Conservation (phyloP, 2,113 vertebrate genomes). For the Acinonyx jubatus region DNA sequence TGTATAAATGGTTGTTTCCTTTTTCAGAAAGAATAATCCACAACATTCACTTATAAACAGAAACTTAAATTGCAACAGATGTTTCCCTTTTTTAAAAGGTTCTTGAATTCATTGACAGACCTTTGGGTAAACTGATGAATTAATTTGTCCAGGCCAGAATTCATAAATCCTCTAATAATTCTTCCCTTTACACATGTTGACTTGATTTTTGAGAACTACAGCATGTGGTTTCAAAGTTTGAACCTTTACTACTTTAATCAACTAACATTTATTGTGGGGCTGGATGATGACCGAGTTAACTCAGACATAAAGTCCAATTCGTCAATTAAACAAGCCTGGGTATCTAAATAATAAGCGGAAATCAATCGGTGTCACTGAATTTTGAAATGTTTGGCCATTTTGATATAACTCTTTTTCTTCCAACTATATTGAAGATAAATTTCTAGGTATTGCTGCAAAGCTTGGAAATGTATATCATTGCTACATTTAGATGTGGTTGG, state of each 20-base stretch:
- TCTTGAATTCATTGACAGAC: slow-evolving; percentile 87
- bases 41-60: slow-evolving; percentile 82
- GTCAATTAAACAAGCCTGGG: slow-evolving; percentile 78
- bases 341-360: slow-evolving; percentile 76
- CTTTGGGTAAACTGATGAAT: slow-evolving; percentile 87
- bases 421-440: slow-evolving; percentile 43
- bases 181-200: slow-evolving; percentile 87
- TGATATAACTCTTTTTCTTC: slow-evolving; percentile 59
- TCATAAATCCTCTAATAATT: slow-evolving; percentile 89
- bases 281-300: slow-evolving; percentile 82
- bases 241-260: slow-evolving; percentile 88
- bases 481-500: background rate
- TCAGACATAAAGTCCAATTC: slow-evolving; percentile 83
- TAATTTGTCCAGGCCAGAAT: slow-evolving; percentile 87
- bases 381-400: slow-evolving; percentile 66
- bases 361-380: slow-evolving; percentile 67
- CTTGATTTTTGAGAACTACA: slow-evolving; percentile 86
- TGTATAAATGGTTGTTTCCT: slow-evolving; percentile 76
- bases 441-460: slow-evolving; percentile 48
- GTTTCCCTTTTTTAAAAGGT: slow-evolving; percentile 84
- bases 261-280: slow-evolving; percentile 85
- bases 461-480: background rate
- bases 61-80: slow-evolving; percentile 87
- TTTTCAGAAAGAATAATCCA: slow-evolving; percentile 79
- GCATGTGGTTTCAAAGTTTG: slow-evolving; percentile 88